Evolutionary conservation across 2,888 invertebrate species (phyloP).

Genomic region (Tipula lateralis): DNA sequence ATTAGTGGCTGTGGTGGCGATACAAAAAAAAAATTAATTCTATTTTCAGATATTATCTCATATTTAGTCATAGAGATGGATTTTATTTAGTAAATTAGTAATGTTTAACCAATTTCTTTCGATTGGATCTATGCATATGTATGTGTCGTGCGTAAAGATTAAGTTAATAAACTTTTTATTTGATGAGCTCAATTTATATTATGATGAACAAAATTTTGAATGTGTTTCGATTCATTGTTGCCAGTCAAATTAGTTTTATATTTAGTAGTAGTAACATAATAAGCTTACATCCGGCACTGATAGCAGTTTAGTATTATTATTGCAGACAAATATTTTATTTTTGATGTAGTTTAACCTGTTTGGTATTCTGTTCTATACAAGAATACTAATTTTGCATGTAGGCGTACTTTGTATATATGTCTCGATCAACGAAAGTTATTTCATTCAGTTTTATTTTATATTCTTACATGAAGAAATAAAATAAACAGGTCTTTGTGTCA

Average conservation of each 20-base stretch:
- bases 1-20: not conserved
- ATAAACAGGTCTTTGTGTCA: constrained; percentile 6
- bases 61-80: constrained; percentile 12
- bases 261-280: not conserved
- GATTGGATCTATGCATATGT: not conserved
- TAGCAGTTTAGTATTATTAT: not conserved
- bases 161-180: not conserved
- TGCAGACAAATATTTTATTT: not conserved
- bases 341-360: not conserved
- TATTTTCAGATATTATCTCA: constrained; percentile 5
- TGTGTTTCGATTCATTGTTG: not conserved
- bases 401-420: not conserved
- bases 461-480: not conserved
- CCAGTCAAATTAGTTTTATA: not conserved
- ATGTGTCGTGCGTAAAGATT: not conserved
- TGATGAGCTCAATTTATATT: not conserved
- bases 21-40: not conserved
- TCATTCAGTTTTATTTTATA: constrained; percentile 5
- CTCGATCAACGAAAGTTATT: constrained; percentile 24
- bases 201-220: not conserved
- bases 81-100: constrained; percentile 1
- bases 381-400: not conserved
- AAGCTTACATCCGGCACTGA: not conserved
- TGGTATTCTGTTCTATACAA: not conserved
- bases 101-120: constrained; percentile 11